A percentile compares a stretch with the other conserved stretches of the same genome.
phyloP scores from a whole-genome alignment of 2,888 invertebrate species.

The Epistrophe eligans region DNA sequence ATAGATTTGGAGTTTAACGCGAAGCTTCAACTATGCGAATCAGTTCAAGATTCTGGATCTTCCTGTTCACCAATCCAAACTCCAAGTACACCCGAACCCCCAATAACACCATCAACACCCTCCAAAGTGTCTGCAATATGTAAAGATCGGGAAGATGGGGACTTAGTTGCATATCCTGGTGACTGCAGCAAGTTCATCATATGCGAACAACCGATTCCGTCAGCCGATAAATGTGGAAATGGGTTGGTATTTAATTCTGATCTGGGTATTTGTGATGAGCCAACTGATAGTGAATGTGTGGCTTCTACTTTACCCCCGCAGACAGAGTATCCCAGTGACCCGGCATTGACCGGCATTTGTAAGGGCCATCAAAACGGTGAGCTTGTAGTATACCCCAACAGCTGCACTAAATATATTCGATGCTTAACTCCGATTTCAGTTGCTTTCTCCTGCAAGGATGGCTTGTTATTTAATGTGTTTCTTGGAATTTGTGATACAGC shows the following conservation, averaged over 20 bases:
- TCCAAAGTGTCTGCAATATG: slow-evolving; percentile 71
- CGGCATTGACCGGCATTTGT: slow-evolving; percentile 71
- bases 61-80: slow-evolving; percentile 79
- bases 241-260: slow-evolving; percentile 78
- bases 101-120: slow-evolving; percentile 56
- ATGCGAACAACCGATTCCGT: slow-evolving; percentile 75
- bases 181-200: slow-evolving; percentile 77
- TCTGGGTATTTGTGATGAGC: slow-evolving; percentile 79
- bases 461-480: slow-evolving; percentile 78
- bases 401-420: slow-evolving; percentile 70
- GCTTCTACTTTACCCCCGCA: slow-evolving; percentile 13
- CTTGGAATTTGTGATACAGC: slow-evolving; percentile 79
- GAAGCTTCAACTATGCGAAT: slow-evolving; percentile 77
- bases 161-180: slow-evolving; percentile 73
- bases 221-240: slow-evolving; percentile 33
- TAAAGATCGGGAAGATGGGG: slow-evolving; percentile 54
- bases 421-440: slow-evolving; percentile 72
- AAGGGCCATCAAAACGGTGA: slow-evolving; percentile 60
- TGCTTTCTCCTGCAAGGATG: slow-evolving; percentile 77
- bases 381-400: slow-evolving; percentile 70
- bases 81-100: slow-evolving; percentile 7
- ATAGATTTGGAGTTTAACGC: slow-evolving; percentile 84
- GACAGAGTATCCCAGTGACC: slow-evolving; percentile 67
- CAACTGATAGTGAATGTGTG: slow-evolving; percentile 77
- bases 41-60: slow-evolving; percentile 78